Evolutionary conservation across 2,888 invertebrate genomes (phyloP).

Genomic region (Alviniconcha strummeri): DNA sequence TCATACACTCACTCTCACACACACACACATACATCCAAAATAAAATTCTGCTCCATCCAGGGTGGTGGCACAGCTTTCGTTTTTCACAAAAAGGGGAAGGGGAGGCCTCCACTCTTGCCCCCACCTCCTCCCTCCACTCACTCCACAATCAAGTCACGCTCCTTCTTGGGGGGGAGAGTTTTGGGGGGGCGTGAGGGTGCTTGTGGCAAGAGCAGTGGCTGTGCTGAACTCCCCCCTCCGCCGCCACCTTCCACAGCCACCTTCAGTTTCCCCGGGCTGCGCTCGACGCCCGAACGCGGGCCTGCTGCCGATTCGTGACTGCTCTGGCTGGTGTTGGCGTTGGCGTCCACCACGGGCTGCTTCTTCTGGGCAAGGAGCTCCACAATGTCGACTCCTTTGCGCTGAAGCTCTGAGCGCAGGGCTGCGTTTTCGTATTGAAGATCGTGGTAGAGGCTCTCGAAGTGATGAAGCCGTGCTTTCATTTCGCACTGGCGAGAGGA

Average conservation of each 20-base stretch:
- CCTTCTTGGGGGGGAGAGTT: slow-evolving; percentile 38
- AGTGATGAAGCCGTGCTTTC: slow-evolving; percentile 53
- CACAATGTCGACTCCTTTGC: slow-evolving; percentile 51
- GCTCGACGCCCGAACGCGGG: not conserved
- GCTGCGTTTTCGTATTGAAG: slow-evolving; percentile 55
- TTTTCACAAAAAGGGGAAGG: too few relatives aligned
- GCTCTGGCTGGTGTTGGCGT: slow-evolving; percentile 12
- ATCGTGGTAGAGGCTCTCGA: slow-evolving; percentile 59
- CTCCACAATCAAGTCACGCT: slow-evolving; percentile 36
- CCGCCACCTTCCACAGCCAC: not conserved
- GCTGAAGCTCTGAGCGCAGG: slow-evolving; percentile 56
- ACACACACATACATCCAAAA: too few relatives aligned
- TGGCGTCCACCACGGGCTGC: slow-evolving; percentile 20
- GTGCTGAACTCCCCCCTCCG: not conserved
- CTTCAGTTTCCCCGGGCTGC: slow-evolving; percentile 11
- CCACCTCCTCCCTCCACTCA: not conserved
- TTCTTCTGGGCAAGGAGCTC: slow-evolving; percentile 45
- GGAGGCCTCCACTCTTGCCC: too few relatives aligned
- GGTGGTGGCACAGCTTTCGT: too few relatives aligned
- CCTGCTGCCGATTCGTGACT: slow-evolving; percentile 11
- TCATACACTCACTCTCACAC: too few relatives aligned
- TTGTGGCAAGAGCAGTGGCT: not conserved
- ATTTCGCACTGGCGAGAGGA: slow-evolving; percentile 42
- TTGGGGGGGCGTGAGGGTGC: slow-evolving; percentile 19
- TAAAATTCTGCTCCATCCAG: too few relatives aligned